A percentile compares a stretch with the other conserved stretches of the same genome.
Conservation (phyloP, 2,797 vertebrate genomes). For the Scyliorhinus canicula region DNA sequence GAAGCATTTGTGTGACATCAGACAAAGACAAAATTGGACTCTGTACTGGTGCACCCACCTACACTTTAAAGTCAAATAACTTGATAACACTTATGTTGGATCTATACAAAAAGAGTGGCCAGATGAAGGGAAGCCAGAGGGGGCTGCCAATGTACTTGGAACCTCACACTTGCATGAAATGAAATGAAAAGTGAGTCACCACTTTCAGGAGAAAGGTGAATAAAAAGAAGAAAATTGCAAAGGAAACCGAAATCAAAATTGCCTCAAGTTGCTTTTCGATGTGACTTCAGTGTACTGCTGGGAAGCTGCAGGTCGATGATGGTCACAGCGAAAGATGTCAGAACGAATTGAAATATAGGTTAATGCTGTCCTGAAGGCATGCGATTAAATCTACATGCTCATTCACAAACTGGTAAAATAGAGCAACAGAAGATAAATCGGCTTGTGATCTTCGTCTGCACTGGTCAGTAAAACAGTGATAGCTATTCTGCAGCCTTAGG, state of each 20-base stretch:
- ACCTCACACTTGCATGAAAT: neutral
- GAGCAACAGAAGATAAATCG: neutral
- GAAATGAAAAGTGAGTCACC: too few relatives aligned
- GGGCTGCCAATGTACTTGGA: neutral
- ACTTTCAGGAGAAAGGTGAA: neutral
- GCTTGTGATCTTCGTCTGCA: neutral
- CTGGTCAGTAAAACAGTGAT: neutral
- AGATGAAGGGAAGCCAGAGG: neutral
- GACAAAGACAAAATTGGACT: neutral
- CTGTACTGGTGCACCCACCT: neutral
- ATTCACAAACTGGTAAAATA: slow-evolving; percentile 2
- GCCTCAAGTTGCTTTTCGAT: neutral
- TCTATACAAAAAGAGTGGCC: too few relatives aligned
- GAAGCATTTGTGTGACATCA: neutral
- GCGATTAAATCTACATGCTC: neutral
- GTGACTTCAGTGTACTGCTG: neutral
- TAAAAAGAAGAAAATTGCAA: neutral
- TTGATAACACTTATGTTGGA: neutral
- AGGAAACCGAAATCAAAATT: neutral
- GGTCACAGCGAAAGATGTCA: slow-evolving; percentile 15
- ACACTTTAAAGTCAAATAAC: neutral
- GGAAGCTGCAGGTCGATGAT: neutral
- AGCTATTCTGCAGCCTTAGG: slow-evolving; percentile 2
- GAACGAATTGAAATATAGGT: slow-evolving; percentile 27
- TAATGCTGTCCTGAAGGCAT: slow-evolving; percentile 19